Evolutionary conservation across 2,888 invertebrate species (phyloP), one percentile per base, ranked within the genome.

Genomic region (Mactromeris polynyma): DNA sequence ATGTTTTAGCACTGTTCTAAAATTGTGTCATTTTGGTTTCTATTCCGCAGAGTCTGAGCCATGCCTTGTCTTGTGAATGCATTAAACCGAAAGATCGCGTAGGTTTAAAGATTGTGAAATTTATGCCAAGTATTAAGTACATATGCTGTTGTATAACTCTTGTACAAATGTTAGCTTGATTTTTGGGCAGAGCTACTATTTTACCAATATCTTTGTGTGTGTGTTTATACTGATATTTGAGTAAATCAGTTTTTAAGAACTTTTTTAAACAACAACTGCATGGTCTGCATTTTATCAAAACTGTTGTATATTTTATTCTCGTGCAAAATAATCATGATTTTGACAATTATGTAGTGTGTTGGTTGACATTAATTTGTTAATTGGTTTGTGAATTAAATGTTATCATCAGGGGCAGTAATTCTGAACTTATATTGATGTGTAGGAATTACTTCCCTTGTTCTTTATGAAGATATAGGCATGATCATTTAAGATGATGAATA

Each of bases 41-140:
- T 88, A 69, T 80, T 92, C 78, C 85, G 90, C 92, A 92, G 92
- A 92, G 88, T 64, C 86, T 92, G n/a, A 58, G 89, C 69, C 85
- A 90, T 79, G 92, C 90, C 38, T 86, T 92, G 33, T 73, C 88
- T n/a, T 92, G 92, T 89, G 90, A 90, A 33, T 92, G 92, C 85
- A 54, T 84, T 42, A 92, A 86, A 82, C 80, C 81, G 85, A 85
- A 86, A 80, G 87, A 73, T 73, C 89, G 81, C 79, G 73, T 90
- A 86, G 90, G 90, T 87, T 84, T 85, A 77, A 81, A 83, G 51
- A 84, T 88, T 84, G 92, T 92, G 87, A 92, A 86, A 86, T 86
- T 89, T 90, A 84, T 58, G 80, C 89, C 78, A 89, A 88, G 83
- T 84, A 88, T 86, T 86, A 91, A 89, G 89, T 91, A 64, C 31